These are phyloP conservation scores for Diadema setosum DNA, from an alignment of 35 echinoderm and acorn worm species.

Conservation along the genomic window DNA sequence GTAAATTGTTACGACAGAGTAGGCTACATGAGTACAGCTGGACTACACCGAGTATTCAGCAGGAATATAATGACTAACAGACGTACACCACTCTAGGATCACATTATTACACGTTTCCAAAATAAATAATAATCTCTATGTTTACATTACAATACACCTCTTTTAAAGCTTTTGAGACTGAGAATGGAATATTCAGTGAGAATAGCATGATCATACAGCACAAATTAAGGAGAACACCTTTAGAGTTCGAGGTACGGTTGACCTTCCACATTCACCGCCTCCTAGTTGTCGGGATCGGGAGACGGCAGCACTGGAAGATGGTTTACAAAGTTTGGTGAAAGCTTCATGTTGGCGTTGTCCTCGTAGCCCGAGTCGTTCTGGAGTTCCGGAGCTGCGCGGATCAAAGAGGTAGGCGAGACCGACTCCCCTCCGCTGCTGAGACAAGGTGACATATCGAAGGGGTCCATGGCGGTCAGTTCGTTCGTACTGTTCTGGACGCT, in stretches of 20 bases:
- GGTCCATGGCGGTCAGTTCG: constrained; percentile 15
- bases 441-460: constrained; percentile 24
- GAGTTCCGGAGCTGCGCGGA: constrained; percentile 34
- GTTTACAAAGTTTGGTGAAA: constrained; percentile 5
- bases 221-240: too few relatives aligned
- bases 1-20: too few relatives aligned
- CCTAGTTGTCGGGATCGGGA: not conserved
- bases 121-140: not conserved
- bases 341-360: constrained; percentile 49
- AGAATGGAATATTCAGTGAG: too few relatives aligned
- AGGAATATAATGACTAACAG: too few relatives aligned
- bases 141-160: not conserved
- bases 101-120: not conserved
- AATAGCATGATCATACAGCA: too few relatives aligned
- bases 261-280: too few relatives aligned
- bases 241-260: too few relatives aligned
- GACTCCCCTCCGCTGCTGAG: constrained; percentile 47
- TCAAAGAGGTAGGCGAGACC: constrained; percentile 77
- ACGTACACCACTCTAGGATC: too few relatives aligned
- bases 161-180: not conserved
- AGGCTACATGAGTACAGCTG: too few relatives aligned
- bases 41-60: too few relatives aligned
- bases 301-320: not conserved
- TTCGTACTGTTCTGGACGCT: not conserved
- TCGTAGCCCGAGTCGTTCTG: constrained; percentile 82